These are phyloP conservation scores for Molothrus aeneus DNA, from an alignment of 2,797 vertebrate species.

Conservation along the genomic window DNA sequence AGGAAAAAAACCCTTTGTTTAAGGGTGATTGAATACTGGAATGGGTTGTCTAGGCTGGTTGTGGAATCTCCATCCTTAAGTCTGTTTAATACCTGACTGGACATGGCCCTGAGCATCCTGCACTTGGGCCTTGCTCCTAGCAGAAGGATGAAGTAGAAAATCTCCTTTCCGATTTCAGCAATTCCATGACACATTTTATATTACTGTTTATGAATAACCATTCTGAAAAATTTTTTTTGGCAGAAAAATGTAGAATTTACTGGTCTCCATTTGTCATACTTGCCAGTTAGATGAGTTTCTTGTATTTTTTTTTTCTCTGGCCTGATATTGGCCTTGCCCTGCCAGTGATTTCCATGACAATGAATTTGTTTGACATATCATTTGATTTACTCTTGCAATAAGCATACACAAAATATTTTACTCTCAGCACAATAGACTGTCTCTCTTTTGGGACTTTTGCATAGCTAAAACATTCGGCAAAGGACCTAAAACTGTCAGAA, in stretches of 20 bases:
- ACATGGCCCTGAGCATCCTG: background rate
- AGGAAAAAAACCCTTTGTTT: background rate
- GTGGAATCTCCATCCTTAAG: background rate
- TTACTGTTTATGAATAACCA: background rate
- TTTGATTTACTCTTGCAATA: slow-evolving; percentile 25
- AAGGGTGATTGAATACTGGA: background rate
- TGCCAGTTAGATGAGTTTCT: background rate
- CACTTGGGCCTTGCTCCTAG: background rate
- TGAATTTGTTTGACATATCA: background rate
- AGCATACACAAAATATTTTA: background rate
- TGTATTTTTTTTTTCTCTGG: background rate
- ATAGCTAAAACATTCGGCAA: background rate
- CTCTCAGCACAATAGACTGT: background rate
- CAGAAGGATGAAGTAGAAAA: background rate
- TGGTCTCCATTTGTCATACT: background rate
- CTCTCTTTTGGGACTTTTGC: background rate
- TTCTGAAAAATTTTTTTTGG: background rate
- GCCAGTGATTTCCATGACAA: background rate
- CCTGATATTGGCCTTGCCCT: background rate
- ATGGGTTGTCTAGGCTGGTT: background rate
- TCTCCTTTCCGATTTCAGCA: background rate
- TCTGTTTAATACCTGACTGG: background rate
- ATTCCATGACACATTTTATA: background rate
- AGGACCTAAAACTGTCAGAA: background rate
- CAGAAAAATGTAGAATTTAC: background rate